These are phyloP conservation scores for Oscheius sp. DNA, from an alignment of 2,888 invertebrate genomes.

Conservation along the genomic window DNA sequence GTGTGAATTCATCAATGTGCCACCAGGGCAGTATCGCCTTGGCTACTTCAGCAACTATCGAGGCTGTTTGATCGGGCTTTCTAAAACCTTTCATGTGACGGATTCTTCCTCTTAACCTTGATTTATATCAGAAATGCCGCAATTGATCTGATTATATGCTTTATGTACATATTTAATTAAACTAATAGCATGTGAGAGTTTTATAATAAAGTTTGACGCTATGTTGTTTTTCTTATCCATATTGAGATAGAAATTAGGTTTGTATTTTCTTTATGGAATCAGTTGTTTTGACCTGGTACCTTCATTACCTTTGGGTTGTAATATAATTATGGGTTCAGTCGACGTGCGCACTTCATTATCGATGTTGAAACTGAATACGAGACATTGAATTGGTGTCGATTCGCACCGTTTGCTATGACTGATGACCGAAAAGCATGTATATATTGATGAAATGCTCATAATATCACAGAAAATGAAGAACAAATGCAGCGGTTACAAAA, in stretches of 20 bases:
- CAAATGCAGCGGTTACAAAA: not conserved
- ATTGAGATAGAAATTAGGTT: too few species aligned
- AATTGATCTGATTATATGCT: not conserved
- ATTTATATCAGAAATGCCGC: not conserved
- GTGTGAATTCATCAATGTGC: constrained; percentile 60
- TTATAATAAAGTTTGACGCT: too few species aligned
- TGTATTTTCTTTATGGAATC: not conserved
- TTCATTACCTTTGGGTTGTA: constrained; percentile 13
- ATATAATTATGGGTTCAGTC: not conserved
- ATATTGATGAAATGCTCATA: not conserved
- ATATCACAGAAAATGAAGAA: constrained; percentile 19
- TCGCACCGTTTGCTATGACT: constrained; percentile 4
- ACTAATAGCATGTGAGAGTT: not conserved
- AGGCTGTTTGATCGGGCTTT: constrained; percentile 55
- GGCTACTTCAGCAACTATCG: constrained; percentile 53
- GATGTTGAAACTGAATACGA: constrained; percentile 25
- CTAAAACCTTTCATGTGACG: constrained; percentile 46
- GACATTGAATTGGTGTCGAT: not conserved
- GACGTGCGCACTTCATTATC: constrained; percentile 20
- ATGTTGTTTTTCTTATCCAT: too few species aligned
- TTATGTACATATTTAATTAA: not conserved
- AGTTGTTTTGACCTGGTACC: not conserved
- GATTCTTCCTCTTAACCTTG: not conserved
- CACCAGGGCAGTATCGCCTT: constrained; percentile 60
- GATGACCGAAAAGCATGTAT: not conserved